A percentile compares a stretch with the other conserved stretches of the same genome.
These are phyloP conservation scores for Beroe ovata DNA, from an alignment of 37 sponge, comb jelly and placozoan species.

Conservation along the genomic window DNA sequence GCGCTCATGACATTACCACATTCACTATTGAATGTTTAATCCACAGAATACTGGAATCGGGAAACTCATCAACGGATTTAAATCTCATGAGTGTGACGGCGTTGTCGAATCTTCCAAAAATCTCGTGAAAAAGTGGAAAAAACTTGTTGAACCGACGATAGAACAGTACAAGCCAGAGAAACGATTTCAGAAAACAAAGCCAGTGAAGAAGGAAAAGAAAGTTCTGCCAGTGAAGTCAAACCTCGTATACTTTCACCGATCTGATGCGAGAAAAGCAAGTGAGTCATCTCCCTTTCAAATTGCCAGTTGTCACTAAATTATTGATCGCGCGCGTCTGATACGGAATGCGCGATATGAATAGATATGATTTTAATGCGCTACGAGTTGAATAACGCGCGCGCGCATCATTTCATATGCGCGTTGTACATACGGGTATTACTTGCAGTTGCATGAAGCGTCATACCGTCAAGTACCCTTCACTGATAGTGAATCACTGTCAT, in stretches of 20 bases:
- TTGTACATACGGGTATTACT: too few species aligned
- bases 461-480: too few species aligned
- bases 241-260: conserved; percentile 14
- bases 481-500: too few species aligned
- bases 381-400: too few species aligned
- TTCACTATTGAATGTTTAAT: neutral
- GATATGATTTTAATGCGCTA: too few species aligned
- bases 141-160: neutral
- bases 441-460: too few species aligned
- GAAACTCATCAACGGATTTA: conserved; percentile 27
- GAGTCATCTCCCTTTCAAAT: neutral
- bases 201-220: neutral
- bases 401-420: too few species aligned
- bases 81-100: neutral
- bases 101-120: neutral
- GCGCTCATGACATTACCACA: too few species aligned
- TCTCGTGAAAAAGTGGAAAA: conserved; percentile 36
- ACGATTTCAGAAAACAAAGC: neutral
- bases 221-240: neutral
- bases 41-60: conserved; percentile 46
- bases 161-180: neutral
- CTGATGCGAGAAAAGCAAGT: conserved; percentile 36
- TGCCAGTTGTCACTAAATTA: too few species aligned
- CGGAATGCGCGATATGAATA: too few species aligned
- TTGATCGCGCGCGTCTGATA: too few species aligned